Percentiles rank a stretch among this genome's conserved stretches.
Conservation (phyloP, 2,888 invertebrate species). For the Cephus runcator region DNA sequence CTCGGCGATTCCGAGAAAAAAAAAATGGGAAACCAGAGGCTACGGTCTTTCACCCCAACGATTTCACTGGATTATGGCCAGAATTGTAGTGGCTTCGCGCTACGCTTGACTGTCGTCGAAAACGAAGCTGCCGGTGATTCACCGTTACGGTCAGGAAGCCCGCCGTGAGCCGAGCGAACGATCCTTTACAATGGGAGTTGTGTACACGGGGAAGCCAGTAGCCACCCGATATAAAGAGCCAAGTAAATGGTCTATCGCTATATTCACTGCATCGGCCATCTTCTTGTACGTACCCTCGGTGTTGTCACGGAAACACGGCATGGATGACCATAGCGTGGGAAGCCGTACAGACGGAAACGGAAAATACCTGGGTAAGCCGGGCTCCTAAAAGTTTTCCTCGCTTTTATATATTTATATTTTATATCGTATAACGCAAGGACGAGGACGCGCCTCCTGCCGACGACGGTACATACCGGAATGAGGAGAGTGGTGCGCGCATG, state of each 20-base stretch:
- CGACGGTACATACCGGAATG: background rate
- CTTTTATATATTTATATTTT: background rate
- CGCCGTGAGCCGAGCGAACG: background rate
- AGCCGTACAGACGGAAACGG: background rate
- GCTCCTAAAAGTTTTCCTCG: background rate
- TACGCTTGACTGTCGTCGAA: background rate
- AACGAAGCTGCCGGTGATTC: background rate
- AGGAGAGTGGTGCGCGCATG: background rate
- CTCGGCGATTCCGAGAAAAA: background rate
- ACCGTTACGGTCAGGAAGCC: background rate
- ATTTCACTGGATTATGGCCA: background rate
- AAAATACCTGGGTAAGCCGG: background rate
- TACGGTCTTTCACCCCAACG: background rate
- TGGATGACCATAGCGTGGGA: background rate
- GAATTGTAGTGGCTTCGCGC: background rate
- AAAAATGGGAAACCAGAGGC: background rate
- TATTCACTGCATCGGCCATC: background rate
- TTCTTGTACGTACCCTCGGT: background rate
- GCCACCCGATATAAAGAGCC: background rate
- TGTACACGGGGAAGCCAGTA: background rate
- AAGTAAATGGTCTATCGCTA: background rate
- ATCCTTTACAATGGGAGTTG: background rate
- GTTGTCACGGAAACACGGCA: background rate
- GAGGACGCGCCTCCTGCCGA: background rate
- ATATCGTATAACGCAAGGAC: background rate